phyloP scores from a whole-genome alignment of 2,113 vertebrate species.

The Oceanodroma tethys region DNA sequence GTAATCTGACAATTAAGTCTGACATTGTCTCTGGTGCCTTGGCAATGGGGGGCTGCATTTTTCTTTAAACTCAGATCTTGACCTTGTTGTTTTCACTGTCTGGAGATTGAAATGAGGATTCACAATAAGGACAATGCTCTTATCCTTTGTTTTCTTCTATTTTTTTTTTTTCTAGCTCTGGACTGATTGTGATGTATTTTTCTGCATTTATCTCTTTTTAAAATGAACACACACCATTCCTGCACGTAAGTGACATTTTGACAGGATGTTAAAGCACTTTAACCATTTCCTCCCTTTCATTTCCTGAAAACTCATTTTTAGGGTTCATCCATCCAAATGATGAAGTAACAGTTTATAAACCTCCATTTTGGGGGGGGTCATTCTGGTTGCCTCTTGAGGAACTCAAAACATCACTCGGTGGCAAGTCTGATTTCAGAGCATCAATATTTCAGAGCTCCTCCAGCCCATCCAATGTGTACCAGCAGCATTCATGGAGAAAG shows the following conservation, averaged over 20 bases:
- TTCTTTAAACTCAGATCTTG: not conserved
- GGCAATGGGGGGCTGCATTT: not conserved
- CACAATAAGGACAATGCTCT: not conserved
- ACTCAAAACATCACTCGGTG: not conserved
- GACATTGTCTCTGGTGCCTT: not conserved
- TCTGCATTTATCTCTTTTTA: not conserved
- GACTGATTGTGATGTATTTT: not conserved
- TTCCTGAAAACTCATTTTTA: not conserved
- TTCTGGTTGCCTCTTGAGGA: not conserved
- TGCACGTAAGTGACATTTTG: not conserved
- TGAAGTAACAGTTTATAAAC: not conserved
- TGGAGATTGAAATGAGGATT: not conserved
- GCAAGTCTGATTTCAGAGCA: not conserved
- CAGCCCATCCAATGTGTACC: not conserved
- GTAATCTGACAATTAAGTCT: constrained; percentile 54
- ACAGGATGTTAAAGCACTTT: not conserved
- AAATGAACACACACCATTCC: not conserved
- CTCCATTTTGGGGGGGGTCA: not conserved
- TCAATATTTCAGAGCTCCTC: not conserved
- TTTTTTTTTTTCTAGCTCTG: not conserved
- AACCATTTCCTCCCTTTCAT: not conserved
- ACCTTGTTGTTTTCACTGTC: not conserved
- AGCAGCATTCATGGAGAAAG: not conserved
- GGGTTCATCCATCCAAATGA: not conserved
- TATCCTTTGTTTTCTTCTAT: not conserved